phyloP scores from a whole-genome alignment of 2,113 vertebrate genomes.

The Ramphastos sulfuratus region DNA sequence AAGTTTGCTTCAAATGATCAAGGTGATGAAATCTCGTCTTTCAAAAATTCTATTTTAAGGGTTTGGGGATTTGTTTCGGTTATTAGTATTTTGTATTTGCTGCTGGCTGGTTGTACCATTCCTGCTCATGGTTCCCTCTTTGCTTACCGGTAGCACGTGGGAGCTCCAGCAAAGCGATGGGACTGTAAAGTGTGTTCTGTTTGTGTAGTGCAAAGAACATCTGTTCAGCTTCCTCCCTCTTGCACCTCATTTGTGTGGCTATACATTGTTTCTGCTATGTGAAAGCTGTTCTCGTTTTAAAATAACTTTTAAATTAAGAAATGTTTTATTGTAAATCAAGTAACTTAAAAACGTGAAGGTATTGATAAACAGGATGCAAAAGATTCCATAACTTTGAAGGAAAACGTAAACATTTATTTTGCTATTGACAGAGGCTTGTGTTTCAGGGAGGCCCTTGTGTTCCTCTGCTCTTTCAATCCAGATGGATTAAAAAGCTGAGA shows the following conservation, averaged over 20 bases:
- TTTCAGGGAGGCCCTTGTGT: not conserved
- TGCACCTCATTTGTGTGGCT: not conserved
- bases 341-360: not conserved
- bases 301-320: not conserved
- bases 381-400: not conserved
- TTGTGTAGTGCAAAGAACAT: not conserved
- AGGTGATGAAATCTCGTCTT: not conserved
- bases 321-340: accelerated
- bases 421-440: not conserved
- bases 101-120: not conserved
- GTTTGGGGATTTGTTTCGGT: not conserved
- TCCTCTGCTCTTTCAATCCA: not conserved
- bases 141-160: not conserved
- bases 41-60: not conserved
- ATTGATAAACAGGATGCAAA: slow-evolving; percentile 45
- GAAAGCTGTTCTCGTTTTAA: not conserved
- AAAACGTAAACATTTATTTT: slow-evolving; percentile 49
- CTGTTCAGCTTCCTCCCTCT: not conserved
- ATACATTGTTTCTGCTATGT: not conserved
- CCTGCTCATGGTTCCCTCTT: not conserved
- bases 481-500: not conserved
- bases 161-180: not conserved
- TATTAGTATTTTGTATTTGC: not conserved
- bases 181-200: not conserved
- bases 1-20: not conserved